Conservation (phyloP, 1,140 invertebrate genomes). For the Scaptomyza hsui region DNA sequence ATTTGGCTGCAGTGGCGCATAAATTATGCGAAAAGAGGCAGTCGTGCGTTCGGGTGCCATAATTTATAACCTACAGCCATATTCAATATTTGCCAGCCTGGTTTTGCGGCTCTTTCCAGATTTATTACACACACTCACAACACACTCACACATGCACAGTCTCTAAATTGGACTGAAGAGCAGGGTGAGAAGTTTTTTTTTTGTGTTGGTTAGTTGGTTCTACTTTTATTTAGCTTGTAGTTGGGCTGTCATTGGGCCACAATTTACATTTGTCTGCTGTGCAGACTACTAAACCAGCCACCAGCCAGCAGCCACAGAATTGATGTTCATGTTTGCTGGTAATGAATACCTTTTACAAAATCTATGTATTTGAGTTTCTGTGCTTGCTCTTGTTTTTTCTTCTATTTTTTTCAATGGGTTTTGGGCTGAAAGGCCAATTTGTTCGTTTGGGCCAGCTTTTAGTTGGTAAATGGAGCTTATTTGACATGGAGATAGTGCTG, state of each 20-base stretch:
- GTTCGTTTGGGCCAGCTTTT: conserved; percentile 26
- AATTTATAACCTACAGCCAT: conserved; percentile 79
- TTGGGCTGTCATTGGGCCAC: conserved; percentile 55
- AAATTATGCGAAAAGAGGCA: conserved; percentile 59
- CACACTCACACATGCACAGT: conserved; percentile 20
- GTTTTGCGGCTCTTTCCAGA: conserved; percentile 45
- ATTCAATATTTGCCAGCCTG: conserved; percentile 77
- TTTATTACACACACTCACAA: conserved; percentile 53
- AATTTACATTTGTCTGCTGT: conserved; percentile 75
- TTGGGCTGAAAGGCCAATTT: conserved; percentile 25
- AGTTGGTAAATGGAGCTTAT: conserved; percentile 11
- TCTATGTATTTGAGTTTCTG: conserved; percentile 45
- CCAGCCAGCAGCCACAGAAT: conserved; percentile 63
- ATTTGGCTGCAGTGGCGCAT: conserved; percentile 62
- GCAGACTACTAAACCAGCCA: too few species aligned
- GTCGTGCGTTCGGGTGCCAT: conserved; percentile 60
- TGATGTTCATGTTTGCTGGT: conserved; percentile 66
- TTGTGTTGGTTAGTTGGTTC: conserved; percentile 3
- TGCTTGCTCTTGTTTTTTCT: too few species aligned
- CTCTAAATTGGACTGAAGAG: conserved; percentile 12
- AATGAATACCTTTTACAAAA: conserved; percentile 71
- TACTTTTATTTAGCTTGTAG: conserved; percentile 73
- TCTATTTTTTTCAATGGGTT: conserved; percentile 8
- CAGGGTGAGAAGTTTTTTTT: conserved; percentile 44
- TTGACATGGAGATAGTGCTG: background rate